Conservation (phyloP, 2,113 vertebrate species). For the Pterophyllum scalare region DNA sequence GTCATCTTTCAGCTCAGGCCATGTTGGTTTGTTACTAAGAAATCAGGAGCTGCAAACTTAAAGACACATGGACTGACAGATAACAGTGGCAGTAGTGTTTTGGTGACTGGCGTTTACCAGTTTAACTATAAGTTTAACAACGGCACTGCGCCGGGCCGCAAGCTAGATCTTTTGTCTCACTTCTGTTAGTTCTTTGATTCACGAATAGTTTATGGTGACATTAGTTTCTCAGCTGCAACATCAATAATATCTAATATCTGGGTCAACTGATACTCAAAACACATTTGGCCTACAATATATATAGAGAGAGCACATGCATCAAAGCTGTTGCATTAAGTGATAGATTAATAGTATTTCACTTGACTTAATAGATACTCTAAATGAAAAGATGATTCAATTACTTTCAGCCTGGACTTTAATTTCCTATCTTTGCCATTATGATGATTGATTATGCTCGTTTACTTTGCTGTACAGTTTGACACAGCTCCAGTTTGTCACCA, state of each 20-base stretch:
- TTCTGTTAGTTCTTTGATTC: not conserved
- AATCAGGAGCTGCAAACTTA: too few species aligned
- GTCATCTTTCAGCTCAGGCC: too few species aligned
- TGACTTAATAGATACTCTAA: constrained; percentile 4
- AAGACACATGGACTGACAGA: not conserved
- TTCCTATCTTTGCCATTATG: not conserved
- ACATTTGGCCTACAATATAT: not conserved
- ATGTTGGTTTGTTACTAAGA: too few species aligned
- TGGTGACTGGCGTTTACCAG: not conserved
- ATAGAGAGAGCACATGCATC: not conserved
- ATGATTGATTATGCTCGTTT: constrained; percentile 19
- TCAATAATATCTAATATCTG: not conserved
- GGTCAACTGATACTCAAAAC: not conserved
- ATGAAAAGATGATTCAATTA: constrained; percentile 18
- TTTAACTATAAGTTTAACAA: not conserved
- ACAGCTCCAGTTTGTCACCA: constrained; percentile 22
- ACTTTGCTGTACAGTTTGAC: constrained; percentile 15
- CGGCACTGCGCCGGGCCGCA: not conserved
- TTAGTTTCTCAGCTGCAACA: not conserved
- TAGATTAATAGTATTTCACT: constrained; percentile 3
- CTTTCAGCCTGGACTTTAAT: constrained; percentile 15
- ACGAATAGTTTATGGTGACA: not conserved
- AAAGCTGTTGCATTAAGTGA: not conserved
- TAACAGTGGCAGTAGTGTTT: not conserved
- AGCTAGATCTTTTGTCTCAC: not conserved